Evolutionary conservation across 2,888 invertebrate species (phyloP).

Genomic region (Platycheirus rosarum): DNA sequence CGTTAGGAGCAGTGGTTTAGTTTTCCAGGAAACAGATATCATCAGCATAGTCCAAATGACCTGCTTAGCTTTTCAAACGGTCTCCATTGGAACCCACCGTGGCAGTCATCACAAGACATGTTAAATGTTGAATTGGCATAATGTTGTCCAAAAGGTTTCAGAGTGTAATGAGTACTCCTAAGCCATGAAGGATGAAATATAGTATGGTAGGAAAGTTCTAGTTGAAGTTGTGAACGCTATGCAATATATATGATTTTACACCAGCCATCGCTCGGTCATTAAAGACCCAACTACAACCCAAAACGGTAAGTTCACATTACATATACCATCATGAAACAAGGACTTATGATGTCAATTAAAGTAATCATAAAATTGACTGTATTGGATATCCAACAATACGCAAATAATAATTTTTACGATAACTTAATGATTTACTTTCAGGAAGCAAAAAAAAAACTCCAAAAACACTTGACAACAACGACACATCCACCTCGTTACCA

Average conservation of each 20-base stretch:
- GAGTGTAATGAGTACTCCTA: too few species aligned
- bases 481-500: conserved; percentile 21
- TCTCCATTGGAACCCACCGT: too few species aligned
- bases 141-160: too few species aligned
- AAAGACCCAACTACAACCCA: not conserved
- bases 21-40: too few species aligned
- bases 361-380: conserved; percentile 6
- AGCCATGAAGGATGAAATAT: too few species aligned
- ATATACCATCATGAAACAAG: not conserved
- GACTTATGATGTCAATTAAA: conserved; percentile 13
- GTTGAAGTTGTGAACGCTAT: too few species aligned
- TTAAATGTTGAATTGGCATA: too few species aligned
- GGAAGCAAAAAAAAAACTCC: conserved; percentile 73
- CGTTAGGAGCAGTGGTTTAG: too few species aligned
- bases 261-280: not conserved
- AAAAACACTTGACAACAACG: conserved; percentile 55
- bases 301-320: conserved; percentile 17
- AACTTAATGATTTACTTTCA: conserved; percentile 58
- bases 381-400: not conserved
- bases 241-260: not conserved
- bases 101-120: too few species aligned
- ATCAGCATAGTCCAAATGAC: too few species aligned
- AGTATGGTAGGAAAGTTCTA: too few species aligned
- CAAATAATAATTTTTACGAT: conserved; percentile 8
- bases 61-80: too few species aligned